A percentile compares a stretch with the other conserved stretches of the same genome.
These are phyloP conservation scores for Masticophis lateralis DNA, from an alignment of 2,797 vertebrate species.

Conservation along the genomic window DNA sequence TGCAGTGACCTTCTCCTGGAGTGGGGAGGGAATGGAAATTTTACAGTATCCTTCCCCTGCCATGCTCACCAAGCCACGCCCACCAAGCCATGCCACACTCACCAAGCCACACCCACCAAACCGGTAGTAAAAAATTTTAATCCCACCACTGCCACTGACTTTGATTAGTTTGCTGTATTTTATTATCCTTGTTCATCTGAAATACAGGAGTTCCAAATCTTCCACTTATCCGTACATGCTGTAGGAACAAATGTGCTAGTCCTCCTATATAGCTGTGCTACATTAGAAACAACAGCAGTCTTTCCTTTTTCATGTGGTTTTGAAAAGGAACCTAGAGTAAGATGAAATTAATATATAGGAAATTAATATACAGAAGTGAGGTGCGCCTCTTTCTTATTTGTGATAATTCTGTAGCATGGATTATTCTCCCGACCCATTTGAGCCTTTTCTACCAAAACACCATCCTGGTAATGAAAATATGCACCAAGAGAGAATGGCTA, in stretches of 20 bases:
- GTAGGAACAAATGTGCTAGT: not conserved
- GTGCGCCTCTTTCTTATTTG: not conserved
- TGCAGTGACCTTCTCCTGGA: no score
- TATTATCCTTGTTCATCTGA: conserved; percentile 23
- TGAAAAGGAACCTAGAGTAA: not conserved
- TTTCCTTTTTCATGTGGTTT: not conserved
- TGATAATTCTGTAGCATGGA: conserved; percentile 2
- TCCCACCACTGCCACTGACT: no score
- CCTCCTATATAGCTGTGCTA: not conserved
- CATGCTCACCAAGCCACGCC: no score
- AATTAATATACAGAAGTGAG: not conserved
- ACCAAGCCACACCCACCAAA: no score
- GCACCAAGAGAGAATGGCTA: conserved; percentile 40
- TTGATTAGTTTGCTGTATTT: not conserved
- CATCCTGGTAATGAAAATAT: conserved; percentile 32
- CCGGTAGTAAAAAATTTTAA: no score
- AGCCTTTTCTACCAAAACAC: not conserved
- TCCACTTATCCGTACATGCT: conserved; percentile 2
- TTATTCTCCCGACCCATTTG: conserved; percentile 22
- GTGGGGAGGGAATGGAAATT: no score
- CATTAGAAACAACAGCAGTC: conserved; percentile 19
- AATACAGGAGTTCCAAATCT: not conserved
- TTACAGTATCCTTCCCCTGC: no score
- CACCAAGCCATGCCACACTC: no score
- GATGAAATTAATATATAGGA: conserved; percentile 24